Base-by-base conservation (phyloP, 2,113 vertebrate genomes). In the Gila orcuttii region DNA sequence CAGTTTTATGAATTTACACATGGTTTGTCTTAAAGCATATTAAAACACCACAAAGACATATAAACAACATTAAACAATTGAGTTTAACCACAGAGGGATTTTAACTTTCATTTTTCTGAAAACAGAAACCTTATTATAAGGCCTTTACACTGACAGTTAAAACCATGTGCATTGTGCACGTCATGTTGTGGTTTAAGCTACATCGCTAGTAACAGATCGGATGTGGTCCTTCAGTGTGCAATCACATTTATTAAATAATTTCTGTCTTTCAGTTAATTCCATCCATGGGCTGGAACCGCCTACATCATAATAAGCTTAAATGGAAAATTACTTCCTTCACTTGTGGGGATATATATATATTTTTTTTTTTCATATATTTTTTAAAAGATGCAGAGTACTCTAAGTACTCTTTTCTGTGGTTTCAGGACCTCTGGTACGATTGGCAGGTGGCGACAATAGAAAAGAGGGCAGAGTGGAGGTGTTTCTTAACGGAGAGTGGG, bases 381-480 rank as follows among this genome's bases (percentile, higher is more conserved):
- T 31, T 13, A 10, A 12, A 42, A 74, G 4, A 74, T 25, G 42
- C 71, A 47, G 33, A 47, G 23, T 74, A 73, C 39, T 45, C 23
- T 2, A 47, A 15, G 77, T 62, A n/a, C n/a, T n/a, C 21, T n/a
- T 73, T 87, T 19, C 39, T 36, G 42, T 79, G 64, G 39, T 59
- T 25, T 81, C 88, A 96, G 95, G 93, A 60, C 93, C 94, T 73
- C 90, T 92, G 86, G 91, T 96, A 87, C 94, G 94, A 52, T 93
- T 96, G 0, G 92, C 88, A 50, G 94, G 93, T 2, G 94, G 95
- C 42, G 85, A 92, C 81, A 89, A 86, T 87, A 92, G 91, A 31
- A 95, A 93, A 88, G 94, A 96, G 91, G 95, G 95, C 50, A 92
- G 94, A 4, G 95, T 96, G 19, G 95, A 96, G 92, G 93, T 96